Evolutionary conservation across 2,888 invertebrate species (phyloP).

Genomic region (Leptarthrus brevirostris): DNA sequence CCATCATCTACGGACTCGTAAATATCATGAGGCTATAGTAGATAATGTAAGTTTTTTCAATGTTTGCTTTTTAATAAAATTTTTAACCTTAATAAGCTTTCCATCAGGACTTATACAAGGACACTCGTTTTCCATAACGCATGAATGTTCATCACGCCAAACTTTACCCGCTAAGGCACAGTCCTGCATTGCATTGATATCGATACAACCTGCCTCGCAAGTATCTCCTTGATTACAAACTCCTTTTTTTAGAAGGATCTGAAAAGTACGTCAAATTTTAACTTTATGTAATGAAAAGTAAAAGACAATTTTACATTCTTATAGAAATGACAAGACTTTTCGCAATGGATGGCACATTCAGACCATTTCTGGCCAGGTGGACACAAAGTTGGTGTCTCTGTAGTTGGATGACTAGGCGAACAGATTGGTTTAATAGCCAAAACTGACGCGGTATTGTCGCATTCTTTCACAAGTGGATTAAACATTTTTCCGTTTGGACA

Average conservation of each 20-base stretch:
- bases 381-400: conserved; percentile 56
- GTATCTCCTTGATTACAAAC: conserved; percentile 62
- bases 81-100: conserved; percentile 72
- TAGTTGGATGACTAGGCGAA: conserved; percentile 54
- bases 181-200: conserved; percentile 63
- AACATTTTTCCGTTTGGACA: conserved; percentile 73
- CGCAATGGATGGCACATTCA: conserved; percentile 79
- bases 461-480: conserved; percentile 71
- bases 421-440: conserved; percentile 71
- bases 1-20: conserved; percentile 56
- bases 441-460: conserved; percentile 73
- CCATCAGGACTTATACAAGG: conserved; percentile 78
- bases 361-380: conserved; percentile 71
- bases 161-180: conserved; percentile 72
- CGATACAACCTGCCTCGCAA: conserved; percentile 63
- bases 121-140: conserved; percentile 80
- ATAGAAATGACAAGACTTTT: conserved; percentile 77
- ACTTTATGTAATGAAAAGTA: too few species aligned
- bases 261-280: conserved; percentile 55
- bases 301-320: conserved; percentile 61
- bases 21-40: conserved; percentile 76
- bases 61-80: neutral
- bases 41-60: neutral
- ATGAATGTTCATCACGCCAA: conserved; percentile 80
- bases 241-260: conserved; percentile 58